A percentile compares a stretch with the other conserved stretches of the same genome.
Conservation (phyloP, 2,113 vertebrate genomes). For the Rhea americana region DNA sequence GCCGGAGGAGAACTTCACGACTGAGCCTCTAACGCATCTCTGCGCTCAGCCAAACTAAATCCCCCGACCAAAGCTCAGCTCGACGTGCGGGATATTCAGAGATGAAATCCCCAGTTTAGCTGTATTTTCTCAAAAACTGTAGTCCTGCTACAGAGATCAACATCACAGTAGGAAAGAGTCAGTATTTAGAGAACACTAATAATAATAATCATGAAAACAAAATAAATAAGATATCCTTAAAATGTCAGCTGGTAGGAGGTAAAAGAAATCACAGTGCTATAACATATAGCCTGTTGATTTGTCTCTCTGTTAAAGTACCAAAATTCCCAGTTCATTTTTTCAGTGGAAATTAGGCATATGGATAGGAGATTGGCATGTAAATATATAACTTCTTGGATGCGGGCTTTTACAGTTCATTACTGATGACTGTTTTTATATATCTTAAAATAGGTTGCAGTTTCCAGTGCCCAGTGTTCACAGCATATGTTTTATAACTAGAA, state of each 20-base stretch:
- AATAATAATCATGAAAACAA: not conserved
- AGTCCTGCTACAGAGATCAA: not conserved
- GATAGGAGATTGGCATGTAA: not conserved
- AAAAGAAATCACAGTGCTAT: not conserved
- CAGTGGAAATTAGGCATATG: not conserved
- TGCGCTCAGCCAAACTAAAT: not conserved
- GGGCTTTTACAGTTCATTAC: not conserved
- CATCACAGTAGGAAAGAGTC: not conserved
- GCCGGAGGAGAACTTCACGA: slow-evolving; percentile 41
- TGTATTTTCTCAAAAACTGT: not conserved
- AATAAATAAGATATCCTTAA: not conserved
- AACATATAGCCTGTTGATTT: not conserved
- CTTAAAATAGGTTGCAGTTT: not conserved
- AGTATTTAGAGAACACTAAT: not conserved
- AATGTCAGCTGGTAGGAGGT: not conserved
- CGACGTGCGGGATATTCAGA: not conserved
- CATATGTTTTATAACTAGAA: not conserved
- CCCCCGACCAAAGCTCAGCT: not conserved
- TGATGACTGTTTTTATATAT: not conserved
- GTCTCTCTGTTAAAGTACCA: not conserved
- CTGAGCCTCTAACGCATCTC: slow-evolving; percentile 6
- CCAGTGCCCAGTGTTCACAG: not conserved
- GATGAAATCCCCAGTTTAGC: not conserved
- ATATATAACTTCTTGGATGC: not conserved
- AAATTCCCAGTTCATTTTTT: not conserved